Evolutionary conservation across 2,113 vertebrate species (phyloP).

Genomic region (Macquaria australasica): DNA sequence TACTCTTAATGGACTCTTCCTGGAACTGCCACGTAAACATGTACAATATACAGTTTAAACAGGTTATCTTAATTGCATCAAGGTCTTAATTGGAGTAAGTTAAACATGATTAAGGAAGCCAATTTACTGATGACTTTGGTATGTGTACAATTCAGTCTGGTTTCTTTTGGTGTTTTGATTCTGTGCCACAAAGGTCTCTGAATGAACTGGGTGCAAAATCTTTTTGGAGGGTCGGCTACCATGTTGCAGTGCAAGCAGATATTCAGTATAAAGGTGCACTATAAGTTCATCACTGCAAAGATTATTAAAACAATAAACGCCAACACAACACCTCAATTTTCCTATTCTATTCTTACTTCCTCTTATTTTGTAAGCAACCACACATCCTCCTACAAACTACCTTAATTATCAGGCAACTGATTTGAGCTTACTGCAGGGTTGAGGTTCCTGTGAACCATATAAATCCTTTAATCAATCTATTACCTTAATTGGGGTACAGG

Average conservation of each 20-base stretch:
- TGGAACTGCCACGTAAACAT: background rate
- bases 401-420: background rate
- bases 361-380: background rate
- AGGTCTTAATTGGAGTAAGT: background rate
- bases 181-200: background rate
- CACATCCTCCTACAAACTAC: background rate
- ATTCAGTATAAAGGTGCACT: too few species aligned
- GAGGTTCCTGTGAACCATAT: constrained; percentile 9
- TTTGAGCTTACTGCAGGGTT: background rate
- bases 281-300: background rate
- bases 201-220: too few species aligned
- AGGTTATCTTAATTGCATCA: background rate
- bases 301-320: too few species aligned
- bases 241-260: too few species aligned
- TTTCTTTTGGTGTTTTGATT: background rate
- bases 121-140: background rate
- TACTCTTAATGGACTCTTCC: background rate
- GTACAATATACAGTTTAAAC: background rate
- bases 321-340: background rate
- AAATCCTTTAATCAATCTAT: constrained; percentile 17
- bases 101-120: constrained; percentile 6
- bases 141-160: background rate
- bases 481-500: background rate
- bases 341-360: background rate
- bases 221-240: too few species aligned